Evolutionary conservation across 2,113 vertebrate genomes (phyloP).

Genomic region (Hyla sarda): DNA sequence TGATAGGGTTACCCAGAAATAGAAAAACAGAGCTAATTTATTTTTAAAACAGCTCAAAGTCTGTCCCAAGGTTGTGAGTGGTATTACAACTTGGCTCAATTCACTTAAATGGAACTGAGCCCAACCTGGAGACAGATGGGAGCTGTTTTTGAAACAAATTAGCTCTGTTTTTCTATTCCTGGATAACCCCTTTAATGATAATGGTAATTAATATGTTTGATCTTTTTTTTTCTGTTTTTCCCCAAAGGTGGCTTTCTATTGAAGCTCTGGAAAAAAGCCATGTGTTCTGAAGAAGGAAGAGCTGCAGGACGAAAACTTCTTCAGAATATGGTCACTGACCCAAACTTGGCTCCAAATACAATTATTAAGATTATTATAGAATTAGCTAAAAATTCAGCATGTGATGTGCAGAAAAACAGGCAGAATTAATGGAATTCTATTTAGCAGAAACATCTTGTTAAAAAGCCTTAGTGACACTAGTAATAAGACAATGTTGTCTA

Average conservation of each 20-base stretch:
- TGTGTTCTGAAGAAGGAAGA: constrained; percentile 69
- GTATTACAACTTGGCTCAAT: too few relatives aligned
- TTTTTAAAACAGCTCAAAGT: too few relatives aligned
- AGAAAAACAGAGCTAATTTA: too few relatives aligned
- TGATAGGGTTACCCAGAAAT: too few relatives aligned
- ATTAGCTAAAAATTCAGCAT: constrained; percentile 28
- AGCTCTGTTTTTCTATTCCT: too few relatives aligned
- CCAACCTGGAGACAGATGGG: too few relatives aligned
- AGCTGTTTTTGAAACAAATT: too few relatives aligned
- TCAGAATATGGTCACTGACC: background rate
- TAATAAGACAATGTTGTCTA: constrained; percentile 40
- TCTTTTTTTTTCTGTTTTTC: background rate
- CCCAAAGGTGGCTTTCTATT: constrained; percentile 66
- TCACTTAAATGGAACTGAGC: too few relatives aligned
- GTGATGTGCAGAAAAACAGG: background rate
- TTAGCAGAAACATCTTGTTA: background rate
- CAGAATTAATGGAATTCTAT: background rate
- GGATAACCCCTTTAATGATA: too few relatives aligned
- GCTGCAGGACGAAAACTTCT: constrained; percentile 60
- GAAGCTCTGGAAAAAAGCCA: constrained; percentile 64
- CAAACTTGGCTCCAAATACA: background rate
- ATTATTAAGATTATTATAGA: background rate
- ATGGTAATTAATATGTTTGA: too few relatives aligned
- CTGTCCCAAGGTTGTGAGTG: too few relatives aligned
- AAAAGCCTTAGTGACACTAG: constrained; percentile 16